These are phyloP conservation scores for Uropetala carovei DNA, from an alignment of 2,888 invertebrate species.

Conservation along the genomic window DNA sequence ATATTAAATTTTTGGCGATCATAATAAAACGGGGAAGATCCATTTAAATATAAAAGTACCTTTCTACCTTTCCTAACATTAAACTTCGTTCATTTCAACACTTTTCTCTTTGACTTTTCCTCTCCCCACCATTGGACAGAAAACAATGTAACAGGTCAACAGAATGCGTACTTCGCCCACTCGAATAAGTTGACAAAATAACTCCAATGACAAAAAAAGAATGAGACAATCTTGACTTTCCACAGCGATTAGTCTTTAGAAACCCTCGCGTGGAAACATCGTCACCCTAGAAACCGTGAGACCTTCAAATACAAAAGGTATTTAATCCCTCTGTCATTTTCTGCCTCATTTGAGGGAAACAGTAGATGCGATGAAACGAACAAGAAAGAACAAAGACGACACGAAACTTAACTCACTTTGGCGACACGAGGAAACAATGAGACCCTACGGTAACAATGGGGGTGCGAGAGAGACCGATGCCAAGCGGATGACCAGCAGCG, in stretches of 20 bases:
- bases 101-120: not conserved
- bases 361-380: not conserved
- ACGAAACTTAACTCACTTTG: not conserved
- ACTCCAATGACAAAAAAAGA: not conserved
- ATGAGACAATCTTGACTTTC: not conserved
- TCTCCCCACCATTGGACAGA: not conserved
- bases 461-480: not conserved
- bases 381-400: not conserved
- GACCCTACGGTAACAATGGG: not conserved
- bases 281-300: no score
- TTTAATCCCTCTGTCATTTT: not conserved
- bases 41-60: no score
- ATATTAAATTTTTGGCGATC: no score
- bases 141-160: not conserved
- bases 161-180: not conserved
- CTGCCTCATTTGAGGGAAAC: not conserved
- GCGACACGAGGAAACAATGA: not conserved
- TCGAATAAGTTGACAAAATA: slow-evolving; percentile 51
- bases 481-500: not conserved
- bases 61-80: no score
- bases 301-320: no score
- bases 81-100: not conserved
- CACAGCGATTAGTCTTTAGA: not conserved
- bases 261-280: not conserved
- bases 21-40: no score